Conservation (phyloP, 1,140 invertebrate species). For the Phthorimaea operculella region DNA sequence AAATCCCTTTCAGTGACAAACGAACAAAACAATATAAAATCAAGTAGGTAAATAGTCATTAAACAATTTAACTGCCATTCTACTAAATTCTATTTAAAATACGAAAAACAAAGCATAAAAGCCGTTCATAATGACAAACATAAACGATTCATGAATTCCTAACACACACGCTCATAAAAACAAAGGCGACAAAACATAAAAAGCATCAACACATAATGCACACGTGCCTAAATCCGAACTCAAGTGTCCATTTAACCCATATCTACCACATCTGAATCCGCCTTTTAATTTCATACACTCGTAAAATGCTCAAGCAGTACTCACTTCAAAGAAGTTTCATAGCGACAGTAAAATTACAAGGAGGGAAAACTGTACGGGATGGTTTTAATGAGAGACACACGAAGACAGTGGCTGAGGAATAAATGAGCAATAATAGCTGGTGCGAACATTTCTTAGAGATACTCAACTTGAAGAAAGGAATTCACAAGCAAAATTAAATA, state of each 20-base stretch:
- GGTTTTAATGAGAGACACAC: background rate
- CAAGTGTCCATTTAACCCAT: slow-evolving; percentile 18
- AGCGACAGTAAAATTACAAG: slow-evolving; percentile 36
- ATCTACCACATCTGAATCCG: slow-evolving; percentile 36
- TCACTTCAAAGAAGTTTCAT: slow-evolving; percentile 49
- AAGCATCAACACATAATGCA: slow-evolving; percentile 7
- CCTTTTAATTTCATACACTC: slow-evolving; percentile 32
- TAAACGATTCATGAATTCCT: slow-evolving; percentile 21
- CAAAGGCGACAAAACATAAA: slow-evolving; percentile 5
- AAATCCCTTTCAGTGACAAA: too few species aligned
- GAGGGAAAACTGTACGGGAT: background rate
- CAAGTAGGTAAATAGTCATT: too few species aligned
- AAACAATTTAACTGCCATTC: too few species aligned
- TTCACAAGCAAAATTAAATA: too few species aligned
- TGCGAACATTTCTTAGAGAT: too few species aligned
- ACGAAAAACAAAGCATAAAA: background rate
- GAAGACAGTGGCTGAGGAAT: background rate
- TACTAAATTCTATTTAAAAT: too few species aligned
- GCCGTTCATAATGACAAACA: slow-evolving; percentile 9
- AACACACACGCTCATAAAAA: slow-evolving; percentile 15
- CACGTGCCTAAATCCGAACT: slow-evolving; percentile 39
- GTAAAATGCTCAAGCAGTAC: slow-evolving; percentile 26
- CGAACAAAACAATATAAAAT: too few species aligned
- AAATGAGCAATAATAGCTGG: too few species aligned
- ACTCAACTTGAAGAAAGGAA: too few species aligned